Conservation (phyloP, 2,888 invertebrate species). For the Piscicola geometra region DNA sequence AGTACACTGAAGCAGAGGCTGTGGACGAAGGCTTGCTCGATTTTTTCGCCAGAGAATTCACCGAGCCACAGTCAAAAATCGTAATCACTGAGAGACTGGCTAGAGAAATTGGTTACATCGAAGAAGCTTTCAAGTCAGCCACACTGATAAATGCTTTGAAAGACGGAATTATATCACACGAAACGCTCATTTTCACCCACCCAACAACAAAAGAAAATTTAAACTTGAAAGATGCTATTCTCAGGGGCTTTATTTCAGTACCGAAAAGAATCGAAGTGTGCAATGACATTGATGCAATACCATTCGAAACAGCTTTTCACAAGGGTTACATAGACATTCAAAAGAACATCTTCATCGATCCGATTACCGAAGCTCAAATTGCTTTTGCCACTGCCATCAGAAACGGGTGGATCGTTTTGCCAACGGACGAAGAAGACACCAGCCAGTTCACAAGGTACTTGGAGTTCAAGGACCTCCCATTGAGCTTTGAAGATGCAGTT, state of each 20-base stretch:
- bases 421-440: conserved; percentile 31
- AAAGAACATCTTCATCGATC: conserved; percentile 43
- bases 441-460: conserved; percentile 1
- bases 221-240: conserved; percentile 39
- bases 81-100: conserved; percentile 63
- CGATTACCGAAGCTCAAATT: conserved; percentile 46
- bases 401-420: conserved; percentile 44
- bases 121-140: conserved; percentile 54
- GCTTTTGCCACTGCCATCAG: conserved; percentile 45
- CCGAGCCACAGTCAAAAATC: conserved; percentile 70
- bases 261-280: conserved; percentile 34
- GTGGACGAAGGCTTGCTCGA: conserved; percentile 75
- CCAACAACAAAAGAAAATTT: conserved; percentile 62
- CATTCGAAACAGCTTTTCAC: conserved; percentile 44
- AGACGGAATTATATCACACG: conserved; percentile 72
- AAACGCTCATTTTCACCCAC: conserved; percentile 59
- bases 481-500: conserved; percentile 35
- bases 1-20: conserved; percentile 63
- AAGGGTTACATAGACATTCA: conserved; percentile 43
- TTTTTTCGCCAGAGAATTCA: conserved; percentile 45
- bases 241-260: conserved; percentile 38
- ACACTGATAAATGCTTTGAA: conserved; percentile 76
- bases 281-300: conserved; percentile 41
- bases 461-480: conserved; percentile 22
- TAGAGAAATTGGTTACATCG: conserved; percentile 37